Conservation (phyloP, 64 coral and sea anemone species). For the Montipora sp. region DNA sequence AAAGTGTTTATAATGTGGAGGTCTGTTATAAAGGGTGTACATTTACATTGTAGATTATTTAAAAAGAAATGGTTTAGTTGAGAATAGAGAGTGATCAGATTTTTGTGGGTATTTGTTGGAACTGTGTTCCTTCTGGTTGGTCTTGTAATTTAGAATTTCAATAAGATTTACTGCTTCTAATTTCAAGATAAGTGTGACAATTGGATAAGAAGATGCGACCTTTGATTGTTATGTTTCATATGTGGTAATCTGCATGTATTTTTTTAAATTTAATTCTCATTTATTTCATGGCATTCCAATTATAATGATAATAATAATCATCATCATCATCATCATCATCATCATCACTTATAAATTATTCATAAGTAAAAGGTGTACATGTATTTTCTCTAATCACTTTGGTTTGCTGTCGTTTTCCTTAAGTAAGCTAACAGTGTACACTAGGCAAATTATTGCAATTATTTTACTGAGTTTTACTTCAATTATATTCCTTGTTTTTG, state of each 20-base stretch:
- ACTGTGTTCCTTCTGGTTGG: background rate
- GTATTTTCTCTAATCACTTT: background rate
- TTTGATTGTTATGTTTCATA: background rate
- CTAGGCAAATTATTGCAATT: background rate
- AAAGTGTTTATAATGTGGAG: background rate
- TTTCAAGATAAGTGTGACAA: background rate
- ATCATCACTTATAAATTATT: background rate
- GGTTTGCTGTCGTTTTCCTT: background rate
- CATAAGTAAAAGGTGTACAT: background rate
- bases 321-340: background rate
- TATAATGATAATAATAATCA: background rate
- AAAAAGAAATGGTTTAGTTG: background rate
- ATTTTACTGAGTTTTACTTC: background rate
- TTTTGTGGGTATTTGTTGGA: background rate
- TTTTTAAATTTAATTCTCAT: background rate
- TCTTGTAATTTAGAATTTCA: background rate
- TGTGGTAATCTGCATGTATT: background rate
- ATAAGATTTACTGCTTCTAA: background rate
- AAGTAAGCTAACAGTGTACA: constrained; percentile 4
- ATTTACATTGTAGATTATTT: background rate
- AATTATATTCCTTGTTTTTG: background rate
- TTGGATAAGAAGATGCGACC: background rate
- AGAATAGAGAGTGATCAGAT: background rate
- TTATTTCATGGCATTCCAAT: background rate
- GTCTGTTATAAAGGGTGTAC: background rate